phyloP scores from a whole-genome alignment of 2,113 vertebrate species.

The Tragelaphus strepsiceros region DNA sequence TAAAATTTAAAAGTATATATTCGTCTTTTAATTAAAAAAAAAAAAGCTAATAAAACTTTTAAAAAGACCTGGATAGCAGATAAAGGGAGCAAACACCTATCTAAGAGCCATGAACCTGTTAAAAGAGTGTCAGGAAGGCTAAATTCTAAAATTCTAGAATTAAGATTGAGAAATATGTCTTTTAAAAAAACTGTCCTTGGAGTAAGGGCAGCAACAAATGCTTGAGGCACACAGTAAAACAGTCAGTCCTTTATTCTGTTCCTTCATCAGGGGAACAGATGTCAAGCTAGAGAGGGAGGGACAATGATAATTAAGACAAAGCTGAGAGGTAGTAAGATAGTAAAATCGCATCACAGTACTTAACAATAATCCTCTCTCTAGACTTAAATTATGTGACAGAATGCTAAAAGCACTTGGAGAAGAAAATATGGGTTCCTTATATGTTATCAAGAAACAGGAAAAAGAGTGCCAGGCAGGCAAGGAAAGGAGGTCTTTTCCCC shows the following conservation, averaged over 20 bases:
- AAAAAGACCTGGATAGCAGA: background rate
- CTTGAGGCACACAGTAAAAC: background rate
- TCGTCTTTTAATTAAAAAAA: background rate
- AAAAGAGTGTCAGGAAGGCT: background rate
- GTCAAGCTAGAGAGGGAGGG: background rate
- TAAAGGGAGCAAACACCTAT: background rate
- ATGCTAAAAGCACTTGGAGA: background rate
- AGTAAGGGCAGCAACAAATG: background rate
- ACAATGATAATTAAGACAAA: background rate
- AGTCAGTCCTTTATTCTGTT: background rate
- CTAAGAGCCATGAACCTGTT: background rate
- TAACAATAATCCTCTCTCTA: background rate
- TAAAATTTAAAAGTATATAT: background rate
- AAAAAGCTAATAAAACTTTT: background rate
- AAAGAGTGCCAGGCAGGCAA: background rate
- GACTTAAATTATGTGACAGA: background rate
- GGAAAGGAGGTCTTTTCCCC: background rate
- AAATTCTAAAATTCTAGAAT: background rate
- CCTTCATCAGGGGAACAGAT: background rate
- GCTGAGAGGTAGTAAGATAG: background rate
- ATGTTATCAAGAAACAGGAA: background rate
- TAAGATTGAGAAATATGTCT: background rate
- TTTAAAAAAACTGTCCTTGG: background rate
- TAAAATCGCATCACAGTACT: background rate
- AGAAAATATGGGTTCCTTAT: background rate